Percentiles rank a stretch among this genome's conserved stretches.
phyloP scores from a whole-genome alignment of 2,888 invertebrate genomes.

The Eupithecia tripunctaria region DNA sequence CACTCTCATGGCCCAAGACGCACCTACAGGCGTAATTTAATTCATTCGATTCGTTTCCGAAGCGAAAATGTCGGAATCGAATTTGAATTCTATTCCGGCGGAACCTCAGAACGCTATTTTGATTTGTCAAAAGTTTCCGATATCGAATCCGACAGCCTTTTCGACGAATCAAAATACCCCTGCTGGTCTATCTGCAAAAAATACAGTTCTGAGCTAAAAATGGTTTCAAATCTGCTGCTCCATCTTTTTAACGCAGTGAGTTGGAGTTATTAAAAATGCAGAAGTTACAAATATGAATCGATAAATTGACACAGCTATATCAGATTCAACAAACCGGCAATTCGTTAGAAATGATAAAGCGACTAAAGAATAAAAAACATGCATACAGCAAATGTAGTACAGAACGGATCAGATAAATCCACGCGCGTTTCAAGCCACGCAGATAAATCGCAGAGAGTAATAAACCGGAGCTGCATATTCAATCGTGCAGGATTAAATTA shows the following conservation, averaged over 20 bases:
- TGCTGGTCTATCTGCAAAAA: too few relatives aligned
- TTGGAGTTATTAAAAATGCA: too few relatives aligned
- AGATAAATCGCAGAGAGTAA: constrained; percentile 46
- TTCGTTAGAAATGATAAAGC: background rate
- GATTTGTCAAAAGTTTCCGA: too few relatives aligned
- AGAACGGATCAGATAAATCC: constrained; percentile 27
- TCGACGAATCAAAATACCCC: too few relatives aligned
- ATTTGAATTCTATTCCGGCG: too few relatives aligned
- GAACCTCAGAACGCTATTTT: too few relatives aligned
- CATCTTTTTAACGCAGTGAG: background rate
- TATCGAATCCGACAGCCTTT: too few relatives aligned
- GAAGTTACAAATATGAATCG: background rate
- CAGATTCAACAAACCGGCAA: constrained; percentile 12
- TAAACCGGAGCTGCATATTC: constrained; percentile 46
- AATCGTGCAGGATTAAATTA: constrained; percentile 45
- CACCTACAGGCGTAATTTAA: too few relatives aligned
- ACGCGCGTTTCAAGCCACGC: constrained; percentile 30
- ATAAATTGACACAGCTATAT: background rate
- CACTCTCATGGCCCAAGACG: too few relatives aligned
- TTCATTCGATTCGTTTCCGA: too few relatives aligned
- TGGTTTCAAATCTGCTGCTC: background rate
- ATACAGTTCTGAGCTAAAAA: background rate
- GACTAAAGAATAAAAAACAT: constrained; percentile 6
- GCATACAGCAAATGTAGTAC: constrained; percentile 22
- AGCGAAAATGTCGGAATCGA: too few relatives aligned